These are phyloP conservation scores for Sicus ferrugineus DNA, from an alignment of 2,888 invertebrate genomes.

Conservation along the genomic window DNA sequence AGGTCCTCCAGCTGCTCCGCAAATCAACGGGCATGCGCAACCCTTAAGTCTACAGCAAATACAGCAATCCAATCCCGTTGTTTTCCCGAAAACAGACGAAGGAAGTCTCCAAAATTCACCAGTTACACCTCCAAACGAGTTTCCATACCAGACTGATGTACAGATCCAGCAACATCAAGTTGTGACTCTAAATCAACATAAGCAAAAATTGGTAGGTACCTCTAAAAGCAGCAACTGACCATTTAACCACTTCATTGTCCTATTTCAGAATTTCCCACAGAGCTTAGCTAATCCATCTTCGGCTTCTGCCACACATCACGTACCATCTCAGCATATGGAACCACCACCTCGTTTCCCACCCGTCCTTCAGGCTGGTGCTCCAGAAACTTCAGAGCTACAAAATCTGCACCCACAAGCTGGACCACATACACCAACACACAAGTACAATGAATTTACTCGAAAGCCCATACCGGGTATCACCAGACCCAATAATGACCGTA, in stretches of 20 bases:
- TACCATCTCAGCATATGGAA: constrained; percentile 63
- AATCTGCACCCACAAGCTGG: constrained; percentile 36
- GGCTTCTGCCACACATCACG: constrained; percentile 48
- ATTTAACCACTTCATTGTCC: neutral
- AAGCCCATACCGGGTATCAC: constrained; percentile 52
- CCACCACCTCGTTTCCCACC: constrained; percentile 56
- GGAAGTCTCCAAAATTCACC: constrained; percentile 40
- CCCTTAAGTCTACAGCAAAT: constrained; percentile 59
- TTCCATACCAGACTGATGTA: constrained; percentile 40
- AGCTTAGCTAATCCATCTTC: neutral
- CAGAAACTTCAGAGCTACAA: constrained; percentile 33
- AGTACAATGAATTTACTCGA: constrained; percentile 57
- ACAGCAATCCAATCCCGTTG: constrained; percentile 55
- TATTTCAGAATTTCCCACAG: constrained; percentile 53
- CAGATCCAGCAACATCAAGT: constrained; percentile 61
- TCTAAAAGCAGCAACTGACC: neutral
- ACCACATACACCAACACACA: constrained; percentile 36
- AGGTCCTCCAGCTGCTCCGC: constrained; percentile 50
- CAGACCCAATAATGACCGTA: constrained; percentile 51
- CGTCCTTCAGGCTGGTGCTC: constrained; percentile 39
- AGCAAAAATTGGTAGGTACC: constrained; percentile 54
- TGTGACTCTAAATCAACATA: constrained; percentile 57
- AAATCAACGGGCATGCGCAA: constrained; percentile 62
- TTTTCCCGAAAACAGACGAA: constrained; percentile 57
- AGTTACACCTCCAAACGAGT: constrained; percentile 11